These are phyloP conservation scores for Eolophus roseicapilla DNA, from an alignment of 2,113 vertebrate genomes.

Conservation along the genomic window DNA sequence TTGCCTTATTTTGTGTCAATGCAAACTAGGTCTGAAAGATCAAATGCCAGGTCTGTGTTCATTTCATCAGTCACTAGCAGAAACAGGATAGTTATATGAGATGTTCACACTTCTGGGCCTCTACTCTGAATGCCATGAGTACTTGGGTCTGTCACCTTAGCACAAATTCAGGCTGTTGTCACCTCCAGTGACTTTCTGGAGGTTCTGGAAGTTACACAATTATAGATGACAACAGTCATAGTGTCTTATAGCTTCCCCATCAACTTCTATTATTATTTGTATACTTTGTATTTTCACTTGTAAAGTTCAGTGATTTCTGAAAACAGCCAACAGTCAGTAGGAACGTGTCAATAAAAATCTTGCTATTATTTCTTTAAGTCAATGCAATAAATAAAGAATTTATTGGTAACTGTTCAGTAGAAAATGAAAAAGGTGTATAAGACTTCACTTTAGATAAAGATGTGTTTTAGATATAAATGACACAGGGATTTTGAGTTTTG, in stretches of 20 bases:
- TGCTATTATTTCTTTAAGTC: not conserved
- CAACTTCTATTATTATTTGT: not conserved
- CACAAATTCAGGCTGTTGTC: not conserved
- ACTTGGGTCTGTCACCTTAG: not conserved
- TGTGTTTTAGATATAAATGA: not conserved
- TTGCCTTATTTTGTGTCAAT: not conserved
- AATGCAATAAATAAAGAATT: not conserved
- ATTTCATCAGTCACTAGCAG: not conserved
- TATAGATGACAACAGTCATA: not conserved
- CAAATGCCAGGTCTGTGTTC: not conserved
- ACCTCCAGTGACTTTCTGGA: not conserved
- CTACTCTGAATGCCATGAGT: not conserved
- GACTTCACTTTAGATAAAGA: not conserved
- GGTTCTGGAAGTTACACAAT: not conserved
- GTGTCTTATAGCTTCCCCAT: not conserved
- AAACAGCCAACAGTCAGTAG: not conserved
- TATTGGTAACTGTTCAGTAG: not conserved
- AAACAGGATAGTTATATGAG: not conserved
- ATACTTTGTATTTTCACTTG: not conserved
- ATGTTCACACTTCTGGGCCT: not conserved
- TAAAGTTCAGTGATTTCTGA: not conserved
- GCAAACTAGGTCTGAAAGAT: not conserved
- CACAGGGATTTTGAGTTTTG: not conserved
- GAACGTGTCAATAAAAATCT: not conserved
- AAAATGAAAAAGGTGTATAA: not conserved